Evolutionary conservation across 30 jellyfish, hydroid and myxozoan genomes (phyloP), one percentile per base, ranked within the genome.

Genomic region (Turritopsis dohrnii): DNA sequence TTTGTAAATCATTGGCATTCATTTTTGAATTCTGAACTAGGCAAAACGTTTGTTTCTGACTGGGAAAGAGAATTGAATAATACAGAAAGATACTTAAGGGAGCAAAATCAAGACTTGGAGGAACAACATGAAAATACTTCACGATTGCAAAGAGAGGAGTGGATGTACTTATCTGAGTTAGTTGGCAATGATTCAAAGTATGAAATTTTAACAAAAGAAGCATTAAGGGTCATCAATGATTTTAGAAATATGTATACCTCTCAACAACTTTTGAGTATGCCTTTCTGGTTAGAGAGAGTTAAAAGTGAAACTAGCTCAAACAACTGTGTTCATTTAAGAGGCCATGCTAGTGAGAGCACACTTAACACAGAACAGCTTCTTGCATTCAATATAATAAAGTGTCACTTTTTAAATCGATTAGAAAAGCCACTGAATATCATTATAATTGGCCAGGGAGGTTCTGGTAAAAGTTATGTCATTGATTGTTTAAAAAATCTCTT

Each of bases 161-260:
- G 92, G 92, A 85, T 85, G 92, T 77, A 85, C 65, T 75, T 85
- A 26, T 81, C 92, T 22, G 83, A 77, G 8, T 65, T 85, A 23
- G 75, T 54, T 20, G 24, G 54, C 1, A 18, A 65, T 16, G 25
- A 26, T 7, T 18, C 18, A 16, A 21, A 16, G 27, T 21, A 30
- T 18, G 54, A 53, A 28, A 8, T 17, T 54, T 25, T 4, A 21
- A 1, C 21, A 5, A 1, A 26, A 74, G 22, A 26, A 1, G 5
- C 5, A 41, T 41, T 13, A 41, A 41, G 60, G 13, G 9, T 3
- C 60, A 21, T 81, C 72, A 30, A 71, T 29, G 52, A 72, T 71
- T 29, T 71, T 52, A 52, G 65, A 53, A 29, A 27, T 16, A 29
- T 74, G 0, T 84, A 23, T 53, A 53, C 90, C 1, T 18, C 29